Base-by-base conservation (phyloP, 2,113 vertebrate genomes). In the Ceyx margarethae region DNA sequence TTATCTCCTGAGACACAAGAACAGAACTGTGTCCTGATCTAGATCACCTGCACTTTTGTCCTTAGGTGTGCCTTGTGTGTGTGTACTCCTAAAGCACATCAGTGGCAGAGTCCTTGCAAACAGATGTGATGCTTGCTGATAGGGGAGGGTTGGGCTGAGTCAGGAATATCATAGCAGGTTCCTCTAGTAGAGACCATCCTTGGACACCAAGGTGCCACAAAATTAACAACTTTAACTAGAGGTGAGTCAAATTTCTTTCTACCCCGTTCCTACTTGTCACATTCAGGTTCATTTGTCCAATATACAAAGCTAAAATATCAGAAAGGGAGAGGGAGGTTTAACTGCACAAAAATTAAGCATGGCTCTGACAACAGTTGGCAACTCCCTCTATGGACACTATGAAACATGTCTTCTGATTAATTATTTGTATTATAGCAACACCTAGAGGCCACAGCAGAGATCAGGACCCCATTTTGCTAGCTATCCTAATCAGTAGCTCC, bases 371-470 rank as follows among this genome's bases (percentile, higher is more conserved):
- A 88, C 82, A 86, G 90, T 37, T 79, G 50, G 31, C 86, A 89
- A 67, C 46, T 76, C 51, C 46, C 71, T 85, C 75, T 29, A 11
- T 22, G 83, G 74, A 75, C 16, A 31, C 62, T 33, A 48, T 40
- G 54, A 53, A 87, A 71, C 43, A 14, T 37, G 14, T 22, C 22
- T 82, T 95, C 89, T 93, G 91, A 91, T 87, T 91, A 95, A 94
- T 95, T 91, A 81, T 93, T 95, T 96, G 94, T 95, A 95, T 90
- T 96, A 93, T 31, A 96, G 95, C 94, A 96, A 77, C 91, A 96
- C 92, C 95, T 96, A 96, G 94, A 96, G 95, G 95, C 95, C 81
- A 71, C 79, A 94, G 31, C 21, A 78, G 89, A 96, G 72, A 94
- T 81, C 75, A 77, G 64, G 93, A 87, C 91, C 85, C 72, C 80